A percentile compares a stretch with the other conserved stretches of the same genome.
These are phyloP conservation scores for Trichomalopsis sarcophagae DNA, from an alignment of 1,140 invertebrate genomes.

Conservation along the genomic window DNA sequence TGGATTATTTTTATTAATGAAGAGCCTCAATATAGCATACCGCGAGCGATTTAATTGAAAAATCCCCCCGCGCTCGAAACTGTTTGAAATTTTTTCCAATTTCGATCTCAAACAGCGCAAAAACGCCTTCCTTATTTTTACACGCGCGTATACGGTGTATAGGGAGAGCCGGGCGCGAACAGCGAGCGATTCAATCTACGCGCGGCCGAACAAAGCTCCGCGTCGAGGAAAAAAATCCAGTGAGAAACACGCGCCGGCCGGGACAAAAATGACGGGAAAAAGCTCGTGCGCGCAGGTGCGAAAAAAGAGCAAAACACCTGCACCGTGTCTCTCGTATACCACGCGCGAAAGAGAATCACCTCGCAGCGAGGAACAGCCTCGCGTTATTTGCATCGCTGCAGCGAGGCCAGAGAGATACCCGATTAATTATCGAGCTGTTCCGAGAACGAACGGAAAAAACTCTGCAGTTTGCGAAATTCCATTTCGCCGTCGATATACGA, in stretches of 20 bases:
- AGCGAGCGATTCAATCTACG: neutral
- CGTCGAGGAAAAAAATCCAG: neutral
- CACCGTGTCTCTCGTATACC: neutral
- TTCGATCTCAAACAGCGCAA: conserved; percentile 7
- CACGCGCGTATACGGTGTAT: neutral
- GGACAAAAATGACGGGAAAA: neutral
- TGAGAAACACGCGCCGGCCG: neutral
- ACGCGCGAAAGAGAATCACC: too few relatives aligned
- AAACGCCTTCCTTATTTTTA: neutral
- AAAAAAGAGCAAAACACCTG: neutral
- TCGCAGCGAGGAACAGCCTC: too few relatives aligned
- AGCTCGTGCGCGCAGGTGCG: neutral
- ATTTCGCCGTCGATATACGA: neutral
- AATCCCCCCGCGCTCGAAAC: neutral
- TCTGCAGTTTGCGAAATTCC: conserved; percentile 23
- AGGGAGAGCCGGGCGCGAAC: neutral
- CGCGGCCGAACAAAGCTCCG: neutral
- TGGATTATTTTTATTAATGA: too few relatives aligned
- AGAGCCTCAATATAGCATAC: too few relatives aligned
- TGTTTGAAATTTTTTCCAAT: neutral
- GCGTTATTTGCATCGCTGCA: neutral
- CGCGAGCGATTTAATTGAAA: neutral
- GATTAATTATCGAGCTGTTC: conserved; percentile 19
- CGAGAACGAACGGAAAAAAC: neutral
- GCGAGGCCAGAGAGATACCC: neutral